Evolutionary conservation across 2,797 vertebrate species (phyloP).

Genomic region (Hippopotamyrus pictus): DNA sequence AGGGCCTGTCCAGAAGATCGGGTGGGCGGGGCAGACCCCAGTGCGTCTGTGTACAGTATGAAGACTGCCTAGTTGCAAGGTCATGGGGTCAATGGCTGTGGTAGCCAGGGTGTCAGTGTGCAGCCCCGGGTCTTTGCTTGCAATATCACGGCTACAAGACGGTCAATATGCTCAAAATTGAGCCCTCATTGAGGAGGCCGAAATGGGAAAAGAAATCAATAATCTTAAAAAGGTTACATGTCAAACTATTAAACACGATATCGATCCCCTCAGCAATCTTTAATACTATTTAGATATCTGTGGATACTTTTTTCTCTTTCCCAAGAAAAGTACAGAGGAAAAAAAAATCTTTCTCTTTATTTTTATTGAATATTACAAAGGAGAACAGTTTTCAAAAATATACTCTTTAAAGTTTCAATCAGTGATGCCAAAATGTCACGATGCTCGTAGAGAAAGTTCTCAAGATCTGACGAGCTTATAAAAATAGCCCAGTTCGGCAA

Average conservation of each 20-base stretch:
- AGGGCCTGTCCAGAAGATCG: background rate
- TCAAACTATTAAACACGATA: constrained; percentile 74
- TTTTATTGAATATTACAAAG: constrained; percentile 14
- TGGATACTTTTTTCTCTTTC: constrained; percentile 39
- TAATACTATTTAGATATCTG: constrained; percentile 47
- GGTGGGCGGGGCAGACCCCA: background rate
- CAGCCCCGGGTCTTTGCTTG: constrained; percentile 56
- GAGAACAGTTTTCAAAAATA: constrained; percentile 23
- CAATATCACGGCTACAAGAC: constrained; percentile 65
- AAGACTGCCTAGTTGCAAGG: constrained; percentile 48
- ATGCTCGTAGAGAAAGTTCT: constrained; percentile 25
- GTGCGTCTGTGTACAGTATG: background rate
- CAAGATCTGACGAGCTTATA: constrained; percentile 35
- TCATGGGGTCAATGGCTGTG: constrained; percentile 66
- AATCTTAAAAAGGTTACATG: constrained; percentile 72
- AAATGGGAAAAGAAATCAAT: constrained; percentile 59
- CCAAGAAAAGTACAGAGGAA: constrained; percentile 22
- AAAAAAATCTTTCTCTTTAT: constrained; percentile 10
- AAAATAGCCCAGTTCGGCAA: constrained; percentile 37
- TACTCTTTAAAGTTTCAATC: constrained; percentile 21
- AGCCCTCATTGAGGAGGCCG: constrained; percentile 60
- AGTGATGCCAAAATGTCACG: constrained; percentile 30
- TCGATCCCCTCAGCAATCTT: constrained; percentile 56
- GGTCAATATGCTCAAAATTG: constrained; percentile 68
- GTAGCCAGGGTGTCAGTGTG: constrained; percentile 55